Percentiles rank a stretch among this genome's conserved stretches.
phyloP scores from a whole-genome alignment of 2,888 invertebrate genomes.

The Andricus curvator region DNA sequence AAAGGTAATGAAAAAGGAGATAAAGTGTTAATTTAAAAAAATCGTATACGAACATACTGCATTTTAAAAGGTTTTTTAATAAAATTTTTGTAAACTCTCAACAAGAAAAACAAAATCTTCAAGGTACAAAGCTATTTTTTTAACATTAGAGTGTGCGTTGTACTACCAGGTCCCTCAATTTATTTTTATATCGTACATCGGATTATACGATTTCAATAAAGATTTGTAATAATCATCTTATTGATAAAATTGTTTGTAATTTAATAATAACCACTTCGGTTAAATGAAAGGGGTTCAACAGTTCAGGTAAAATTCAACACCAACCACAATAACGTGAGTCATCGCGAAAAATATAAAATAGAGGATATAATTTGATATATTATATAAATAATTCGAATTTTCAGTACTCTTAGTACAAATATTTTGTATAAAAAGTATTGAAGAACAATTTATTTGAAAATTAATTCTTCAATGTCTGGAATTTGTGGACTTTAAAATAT shows the following conservation, averaged over 20 bases:
- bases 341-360: not conserved
- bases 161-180: slow-evolving; percentile 3
- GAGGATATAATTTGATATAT: not conserved
- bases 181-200: not conserved
- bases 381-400: no score
- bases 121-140: not conserved
- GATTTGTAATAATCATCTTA: not conserved
- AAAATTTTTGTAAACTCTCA: slow-evolving; percentile 18
- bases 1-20: not conserved
- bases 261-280: not conserved
- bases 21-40: not conserved
- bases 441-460: not conserved
- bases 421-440: not conserved
- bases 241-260: not conserved
- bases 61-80: slow-evolving; percentile 22
- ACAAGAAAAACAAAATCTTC: not conserved
- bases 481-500: not conserved
- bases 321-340: not conserved
- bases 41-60: not conserved
- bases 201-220: not conserved
- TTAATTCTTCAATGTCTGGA: not conserved
- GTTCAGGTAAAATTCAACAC: not conserved
- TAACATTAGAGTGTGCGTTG: slow-evolving; percentile 24
- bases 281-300: not conserved
- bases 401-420: not conserved